These are phyloP conservation scores for Thalassaphorura encarpata DNA, from an alignment of 1,140 invertebrate species.

Conservation along the genomic window DNA sequence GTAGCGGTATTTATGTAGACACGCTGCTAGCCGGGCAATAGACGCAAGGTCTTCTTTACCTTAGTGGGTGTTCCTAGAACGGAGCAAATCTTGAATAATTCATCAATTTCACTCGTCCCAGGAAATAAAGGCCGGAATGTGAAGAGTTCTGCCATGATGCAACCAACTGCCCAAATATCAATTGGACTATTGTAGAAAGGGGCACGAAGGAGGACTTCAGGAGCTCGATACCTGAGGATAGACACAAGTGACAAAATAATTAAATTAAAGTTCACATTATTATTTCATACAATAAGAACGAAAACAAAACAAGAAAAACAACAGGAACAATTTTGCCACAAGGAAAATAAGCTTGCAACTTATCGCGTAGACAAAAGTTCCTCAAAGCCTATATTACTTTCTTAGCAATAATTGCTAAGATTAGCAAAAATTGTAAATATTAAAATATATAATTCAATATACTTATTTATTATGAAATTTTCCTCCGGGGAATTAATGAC, in stretches of 20 bases:
- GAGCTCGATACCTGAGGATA: constrained; percentile 67
- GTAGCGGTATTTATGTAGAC: too few species aligned
- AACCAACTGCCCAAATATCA: constrained; percentile 86
- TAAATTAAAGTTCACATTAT: background rate
- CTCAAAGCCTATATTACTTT: too few species aligned
- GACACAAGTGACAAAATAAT: too few species aligned
- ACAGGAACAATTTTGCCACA: background rate
- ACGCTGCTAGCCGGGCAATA: too few species aligned
- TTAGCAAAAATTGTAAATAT: too few species aligned
- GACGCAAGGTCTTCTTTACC: too few species aligned
- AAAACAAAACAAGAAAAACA: too few species aligned
- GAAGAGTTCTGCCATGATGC: constrained; percentile 97
- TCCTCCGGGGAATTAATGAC: too few species aligned
- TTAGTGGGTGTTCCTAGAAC: constrained; percentile 90
- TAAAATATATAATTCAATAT: too few species aligned
- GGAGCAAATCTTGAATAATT: constrained; percentile 95
- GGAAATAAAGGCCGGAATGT: constrained; percentile 96
- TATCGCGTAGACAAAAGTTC: background rate
- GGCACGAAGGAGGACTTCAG: constrained; percentile 90
- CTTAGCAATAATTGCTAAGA: too few species aligned
- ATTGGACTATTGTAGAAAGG: constrained; percentile 94
- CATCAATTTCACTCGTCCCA: constrained; percentile 93
- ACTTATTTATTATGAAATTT: too few species aligned
- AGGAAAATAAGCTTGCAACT: background rate
- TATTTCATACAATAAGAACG: background rate